phyloP scores from a whole-genome alignment of 2,888 invertebrate genomes.

The Drosophila meridiana region DNA sequence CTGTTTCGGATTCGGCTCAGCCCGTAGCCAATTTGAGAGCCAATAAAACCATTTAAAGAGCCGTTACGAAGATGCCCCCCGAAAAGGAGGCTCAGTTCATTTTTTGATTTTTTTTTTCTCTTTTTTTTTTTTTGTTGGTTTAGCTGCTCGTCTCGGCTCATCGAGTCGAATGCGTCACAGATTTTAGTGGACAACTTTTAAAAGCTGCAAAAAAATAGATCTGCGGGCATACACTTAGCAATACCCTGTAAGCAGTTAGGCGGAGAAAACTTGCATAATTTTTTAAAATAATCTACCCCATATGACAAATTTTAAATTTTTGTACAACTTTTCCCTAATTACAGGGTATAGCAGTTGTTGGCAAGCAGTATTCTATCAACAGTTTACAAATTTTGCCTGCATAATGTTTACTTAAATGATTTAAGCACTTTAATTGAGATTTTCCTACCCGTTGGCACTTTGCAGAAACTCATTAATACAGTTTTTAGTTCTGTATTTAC shows the following conservation, averaged over 20 bases:
- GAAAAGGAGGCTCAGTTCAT: conserved; percentile 11
- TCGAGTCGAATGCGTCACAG: conserved; percentile 53
- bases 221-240: neutral
- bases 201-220: neutral
- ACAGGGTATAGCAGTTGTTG: conserved; percentile 2
- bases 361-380: neutral
- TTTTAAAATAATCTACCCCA: neutral
- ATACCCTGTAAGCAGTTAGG: conserved; percentile 4
- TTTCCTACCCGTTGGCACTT: neutral
- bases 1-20: conserved; percentile 31
- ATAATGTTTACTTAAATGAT: neutral
- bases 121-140: neutral
- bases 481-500: neutral
- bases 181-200: conserved; percentile 45
- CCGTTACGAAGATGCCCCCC: conserved; percentile 31
- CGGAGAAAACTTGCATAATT: neutral
- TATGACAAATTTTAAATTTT: neutral
- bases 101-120: neutral
- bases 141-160: conserved; percentile 27
- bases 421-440: conserved; percentile 6
- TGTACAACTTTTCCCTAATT: fast-evolving
- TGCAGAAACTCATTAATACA: neutral
- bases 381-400: neutral
- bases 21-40: conserved; percentile 65
- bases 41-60: conserved; percentile 76